These are phyloP conservation scores for Drosophila jambulina DNA, from an alignment of 1,140 invertebrate species.

Conservation along the genomic window DNA sequence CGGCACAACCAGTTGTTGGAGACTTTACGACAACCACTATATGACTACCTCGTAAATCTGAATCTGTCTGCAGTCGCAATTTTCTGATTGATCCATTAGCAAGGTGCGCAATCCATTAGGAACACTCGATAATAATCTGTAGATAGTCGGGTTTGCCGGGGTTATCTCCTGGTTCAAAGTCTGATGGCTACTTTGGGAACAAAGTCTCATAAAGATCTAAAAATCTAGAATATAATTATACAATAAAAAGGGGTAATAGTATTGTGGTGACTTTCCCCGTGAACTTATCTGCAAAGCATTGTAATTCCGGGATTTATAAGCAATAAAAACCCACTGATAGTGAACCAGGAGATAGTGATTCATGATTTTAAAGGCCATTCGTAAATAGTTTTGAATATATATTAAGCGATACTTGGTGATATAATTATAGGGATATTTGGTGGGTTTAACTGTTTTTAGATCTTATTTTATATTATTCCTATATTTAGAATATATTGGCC, in stretches of 20 bases:
- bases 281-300: background rate
- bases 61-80: constrained; percentile 42
- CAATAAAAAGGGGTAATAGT: constrained; percentile 1
- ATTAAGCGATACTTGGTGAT: background rate
- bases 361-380: background rate
- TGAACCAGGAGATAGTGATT: background rate
- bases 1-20: background rate
- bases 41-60: constrained; percentile 56
- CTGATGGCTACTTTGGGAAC: background rate
- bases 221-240: background rate
- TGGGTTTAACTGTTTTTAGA: background rate
- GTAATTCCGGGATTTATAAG: constrained; percentile 1
- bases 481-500: background rate
- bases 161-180: constrained; percentile 37
- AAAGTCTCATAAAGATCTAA: constrained; percentile 12
- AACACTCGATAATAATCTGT: constrained; percentile 4
- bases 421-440: background rate
- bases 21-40: constrained; percentile 12
- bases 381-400: background rate
- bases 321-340: constrained; percentile 1
- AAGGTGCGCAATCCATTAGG: constrained; percentile 12
- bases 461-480: background rate
- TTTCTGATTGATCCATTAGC: constrained; percentile 47
- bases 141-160: constrained; percentile 10
- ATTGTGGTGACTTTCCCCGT: background rate